Base-by-base conservation (phyloP, 2,797 vertebrate genomes). In the Hippoglossus hippoglossus region DNA sequence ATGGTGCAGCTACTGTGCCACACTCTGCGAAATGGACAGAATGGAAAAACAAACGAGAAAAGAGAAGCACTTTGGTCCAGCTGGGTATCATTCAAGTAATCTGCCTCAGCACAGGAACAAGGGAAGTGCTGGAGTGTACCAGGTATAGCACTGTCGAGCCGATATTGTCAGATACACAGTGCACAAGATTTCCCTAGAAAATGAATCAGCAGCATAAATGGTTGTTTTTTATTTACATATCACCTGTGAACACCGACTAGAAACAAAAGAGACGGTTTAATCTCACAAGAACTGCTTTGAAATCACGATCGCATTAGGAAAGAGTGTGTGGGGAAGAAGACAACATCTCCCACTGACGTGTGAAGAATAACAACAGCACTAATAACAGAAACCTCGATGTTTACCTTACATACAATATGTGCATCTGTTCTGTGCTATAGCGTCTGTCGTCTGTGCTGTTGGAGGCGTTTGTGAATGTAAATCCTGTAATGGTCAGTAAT, bases 201-300 rank as follows among this genome's bases (percentile, higher is more conserved):
- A 73, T 7, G 3, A 63, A 82, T 39, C 21, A 34, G 44, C 36
- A 13, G 18, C 12, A 46, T 46, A 39, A 12, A 46, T 46, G 6
- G 1, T 16, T 46, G 44, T 46, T 46, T 46, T 19, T 16, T 46
- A 19, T 46, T 46, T 19, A 19, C 5, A 6, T 19, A 19, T 46
- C 6, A 46, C 15, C 18, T 19, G 44, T 46, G 15, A 46, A 46
- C 44, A 46, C 44, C 7, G 18, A 46, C 44, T 18, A 16, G 15
- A 46, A 8, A 46, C 18, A 46, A 16, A 19, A 70, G 77, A 63
- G 36, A 69, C 21, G 13, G 75, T 75, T 67, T 63, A 67, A 75
- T 86, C 65, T 57, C 63, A 21, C 51, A 11, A 31, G 53, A 47
- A 46, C 60, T 39, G 36, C 12, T 39, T 39, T 39, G 36, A 39